Base-by-base conservation (phyloP, 2,797 vertebrate genomes). In the Peromyscus aztecus region DNA sequence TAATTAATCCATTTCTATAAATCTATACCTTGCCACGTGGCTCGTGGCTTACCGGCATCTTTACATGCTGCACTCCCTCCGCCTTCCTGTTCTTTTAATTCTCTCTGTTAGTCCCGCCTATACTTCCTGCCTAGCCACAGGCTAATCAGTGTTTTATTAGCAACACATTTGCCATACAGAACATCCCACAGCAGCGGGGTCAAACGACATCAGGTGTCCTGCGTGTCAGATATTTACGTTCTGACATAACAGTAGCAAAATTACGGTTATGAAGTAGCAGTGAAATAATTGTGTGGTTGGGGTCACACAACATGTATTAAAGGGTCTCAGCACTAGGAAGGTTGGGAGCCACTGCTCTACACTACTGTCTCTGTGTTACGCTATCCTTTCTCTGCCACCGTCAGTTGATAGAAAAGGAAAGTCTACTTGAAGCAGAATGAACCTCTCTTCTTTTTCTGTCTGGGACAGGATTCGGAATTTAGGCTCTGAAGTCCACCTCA, bases 401-500 rank as follows among this genome's bases (percentile, higher is more conserved):
- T 90, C 73, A 92, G 0, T 52, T 89, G 61, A 90, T 83, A 91
- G 5, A 14, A 37, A 91, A 75, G 63, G 43, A 87, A 6, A 23
- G 69, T n/a, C 6, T 11, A n/a, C 24, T 55, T 78, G 65, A 73
- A 90, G 6, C 8, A 23, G 71, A 88, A 88, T 81, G 94, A 84
- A 89, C 49, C 94, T n/a, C 14, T 0, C 86, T 19, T 67, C 65
- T 95, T 97, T 65, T 65, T 52, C 29, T 97, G 43, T 2, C 88
- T 89, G 96, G 65, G 76, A 49, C 96, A 99, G 99, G 91, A 99
- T 99, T 98, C 99, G 99, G 98, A 99, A 99, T 98, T 97, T 99
- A 96, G 99, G 99, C 24, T 99, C 99, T 78, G 99, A 99, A 97
- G 99, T 99, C 31, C 99, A 99, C 97, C 99, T 99, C 96, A 99